A percentile compares a stretch with the other conserved stretches of the same genome.
These are phyloP conservation scores for Troilus luridus DNA, from an alignment of 2,888 invertebrate species.

Conservation along the genomic window DNA sequence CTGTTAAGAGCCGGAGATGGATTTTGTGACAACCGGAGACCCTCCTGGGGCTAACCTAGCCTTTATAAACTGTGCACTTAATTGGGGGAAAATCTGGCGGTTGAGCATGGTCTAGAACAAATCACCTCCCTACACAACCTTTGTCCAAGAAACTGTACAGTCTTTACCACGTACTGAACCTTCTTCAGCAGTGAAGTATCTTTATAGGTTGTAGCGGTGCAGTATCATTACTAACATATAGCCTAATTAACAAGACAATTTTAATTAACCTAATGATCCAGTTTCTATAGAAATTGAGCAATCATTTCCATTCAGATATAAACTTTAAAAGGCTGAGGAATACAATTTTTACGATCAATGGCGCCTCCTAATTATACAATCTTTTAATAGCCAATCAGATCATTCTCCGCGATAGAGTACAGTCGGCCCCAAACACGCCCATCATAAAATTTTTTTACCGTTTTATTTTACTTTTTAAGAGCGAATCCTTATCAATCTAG, in stretches of 20 bases:
- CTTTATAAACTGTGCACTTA: too few species aligned
- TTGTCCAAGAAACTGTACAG: too few species aligned
- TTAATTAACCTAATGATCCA: neutral
- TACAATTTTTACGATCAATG: constrained; percentile 31
- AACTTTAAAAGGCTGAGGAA: constrained; percentile 5
- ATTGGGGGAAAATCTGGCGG: too few species aligned
- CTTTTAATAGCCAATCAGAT: constrained; percentile 35
- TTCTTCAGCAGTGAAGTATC: too few species aligned
- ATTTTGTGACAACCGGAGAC: too few species aligned
- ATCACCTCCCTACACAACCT: too few species aligned
- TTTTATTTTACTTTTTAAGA: constrained; percentile 37
- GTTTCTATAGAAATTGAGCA: neutral
- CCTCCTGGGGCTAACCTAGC: too few species aligned
- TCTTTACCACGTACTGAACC: too few species aligned
- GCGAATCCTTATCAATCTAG: constrained; percentile 43
- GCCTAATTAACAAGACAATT: neutral
- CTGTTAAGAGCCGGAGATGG: too few species aligned
- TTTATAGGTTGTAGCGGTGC: too few species aligned
- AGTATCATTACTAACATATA: neutral
- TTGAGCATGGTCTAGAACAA: too few species aligned
- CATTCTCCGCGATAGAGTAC: neutral
- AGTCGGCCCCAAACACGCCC: constrained; percentile 14
- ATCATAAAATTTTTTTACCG: constrained; percentile 31
- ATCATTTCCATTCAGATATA: neutral
- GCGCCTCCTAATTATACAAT: constrained; percentile 46